Percentiles rank a stretch among this genome's conserved stretches.
Evolutionary conservation across 2,113 vertebrate genomes (phyloP).

Genomic region (Acanthochromis polyacanthus): DNA sequence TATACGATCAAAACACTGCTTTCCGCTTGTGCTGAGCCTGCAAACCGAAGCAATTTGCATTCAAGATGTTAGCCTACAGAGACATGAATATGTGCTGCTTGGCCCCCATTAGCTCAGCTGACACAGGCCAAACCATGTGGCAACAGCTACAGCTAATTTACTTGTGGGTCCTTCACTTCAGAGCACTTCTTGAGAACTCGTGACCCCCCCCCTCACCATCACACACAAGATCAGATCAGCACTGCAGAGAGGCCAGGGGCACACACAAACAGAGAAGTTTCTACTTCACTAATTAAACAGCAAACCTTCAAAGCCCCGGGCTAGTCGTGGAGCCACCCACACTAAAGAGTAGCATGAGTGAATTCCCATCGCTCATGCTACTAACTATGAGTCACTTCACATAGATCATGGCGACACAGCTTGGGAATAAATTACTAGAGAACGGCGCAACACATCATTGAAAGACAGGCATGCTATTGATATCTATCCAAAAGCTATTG

Average conservation of each 20-base stretch:
- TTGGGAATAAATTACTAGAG: constrained; percentile 56
- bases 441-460: neutral
- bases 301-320: constrained; percentile 70
- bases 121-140: constrained; percentile 59
- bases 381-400: constrained; percentile 35
- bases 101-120: constrained; percentile 47
- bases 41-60: constrained; percentile 58
- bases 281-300: constrained; percentile 78
- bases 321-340: constrained; percentile 59
- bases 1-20: constrained; percentile 20
- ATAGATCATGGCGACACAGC: constrained; percentile 36
- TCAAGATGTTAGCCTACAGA: constrained; percentile 61
- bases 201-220: constrained; percentile 27
- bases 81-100: constrained; percentile 42
- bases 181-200: constrained; percentile 50
- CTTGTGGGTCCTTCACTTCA: constrained; percentile 57
- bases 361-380: constrained; percentile 32
- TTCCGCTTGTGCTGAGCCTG: constrained; percentile 34
- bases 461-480: constrained; percentile 16
- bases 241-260: constrained; percentile 50
- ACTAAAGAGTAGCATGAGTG: constrained; percentile 53
- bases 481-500: neutral
- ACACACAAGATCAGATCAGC: constrained; percentile 33
- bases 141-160: constrained; percentile 68
- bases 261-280: constrained; percentile 59